These are phyloP conservation scores for Bubo scandiacus DNA, from an alignment of 2,113 vertebrate species.

Conservation along the genomic window DNA sequence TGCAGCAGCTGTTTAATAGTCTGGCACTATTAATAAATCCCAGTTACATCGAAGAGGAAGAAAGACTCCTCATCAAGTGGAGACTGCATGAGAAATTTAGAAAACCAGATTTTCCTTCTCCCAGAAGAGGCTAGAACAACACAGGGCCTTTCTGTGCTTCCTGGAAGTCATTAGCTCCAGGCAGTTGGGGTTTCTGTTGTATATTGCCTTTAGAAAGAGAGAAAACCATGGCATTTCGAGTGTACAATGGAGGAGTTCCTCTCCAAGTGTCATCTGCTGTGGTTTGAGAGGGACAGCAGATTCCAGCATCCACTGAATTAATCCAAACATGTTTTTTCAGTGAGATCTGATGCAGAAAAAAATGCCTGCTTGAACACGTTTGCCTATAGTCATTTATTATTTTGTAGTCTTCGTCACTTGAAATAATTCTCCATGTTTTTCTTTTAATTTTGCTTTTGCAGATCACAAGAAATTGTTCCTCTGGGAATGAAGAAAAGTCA, in stretches of 20 bases:
- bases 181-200: neutral
- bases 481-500: neutral
- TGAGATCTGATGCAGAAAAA: neutral
- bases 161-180: neutral
- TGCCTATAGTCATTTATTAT: neutral
- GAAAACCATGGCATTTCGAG: neutral
- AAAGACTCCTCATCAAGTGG: neutral
- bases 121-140: neutral
- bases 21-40: neutral
- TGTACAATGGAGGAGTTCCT: neutral
- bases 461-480: neutral
- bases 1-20: neutral
- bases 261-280: neutral
- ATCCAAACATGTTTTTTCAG: neutral
- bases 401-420: neutral
- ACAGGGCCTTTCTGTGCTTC: neutral
- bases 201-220: neutral
- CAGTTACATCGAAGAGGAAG: neutral
- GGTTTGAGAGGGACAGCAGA: neutral
- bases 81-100: neutral
- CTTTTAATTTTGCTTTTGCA: slow-evolving; percentile 2
- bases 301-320: neutral
- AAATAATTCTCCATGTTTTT: neutral
- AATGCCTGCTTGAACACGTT: neutral
- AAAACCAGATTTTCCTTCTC: neutral